phyloP scores from a whole-genome alignment of 2,797 vertebrate species.

The Sebastes oblongus region DNA sequence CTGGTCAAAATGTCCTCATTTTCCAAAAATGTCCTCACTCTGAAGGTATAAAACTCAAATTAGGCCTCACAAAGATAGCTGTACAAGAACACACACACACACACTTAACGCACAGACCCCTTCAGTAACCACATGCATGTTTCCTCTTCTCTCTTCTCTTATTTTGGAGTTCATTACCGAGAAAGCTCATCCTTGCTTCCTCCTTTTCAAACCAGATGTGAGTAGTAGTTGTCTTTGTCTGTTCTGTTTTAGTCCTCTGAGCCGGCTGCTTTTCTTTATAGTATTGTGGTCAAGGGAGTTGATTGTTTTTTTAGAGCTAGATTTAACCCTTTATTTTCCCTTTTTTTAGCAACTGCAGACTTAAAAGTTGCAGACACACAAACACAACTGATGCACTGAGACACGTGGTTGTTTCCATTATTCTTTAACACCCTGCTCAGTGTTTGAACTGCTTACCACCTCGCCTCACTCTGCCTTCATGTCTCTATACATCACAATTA shows the following conservation, averaged over 20 bases:
- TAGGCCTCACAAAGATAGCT: too few species aligned
- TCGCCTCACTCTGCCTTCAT: neutral
- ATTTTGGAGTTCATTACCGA: slow-evolving; percentile 79
- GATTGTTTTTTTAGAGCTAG: slow-evolving; percentile 3
- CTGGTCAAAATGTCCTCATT: too few species aligned
- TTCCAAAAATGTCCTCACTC: too few species aligned
- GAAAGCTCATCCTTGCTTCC: slow-evolving; percentile 77
- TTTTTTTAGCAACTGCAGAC: neutral
- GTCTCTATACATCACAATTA: neutral
- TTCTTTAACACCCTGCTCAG: neutral
- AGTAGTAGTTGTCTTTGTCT: slow-evolving; percentile 44
- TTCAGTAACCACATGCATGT: slow-evolving; percentile 59
- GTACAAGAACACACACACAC: neutral
- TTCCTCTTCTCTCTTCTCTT: slow-evolving; percentile 81
- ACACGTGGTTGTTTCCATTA: neutral
- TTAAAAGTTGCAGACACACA: neutral
- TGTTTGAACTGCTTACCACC: neutral
- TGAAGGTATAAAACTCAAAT: too few species aligned
- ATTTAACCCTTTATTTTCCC: neutral
- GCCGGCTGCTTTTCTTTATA: slow-evolving; percentile 24
- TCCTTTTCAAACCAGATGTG: slow-evolving; percentile 81
- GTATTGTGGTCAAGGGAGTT: slow-evolving; percentile 38
- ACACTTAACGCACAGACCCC: slow-evolving; percentile 24
- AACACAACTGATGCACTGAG: neutral
- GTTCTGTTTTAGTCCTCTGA: slow-evolving; percentile 17